phyloP scores from a whole-genome alignment of 2,888 invertebrate genomes.

The Callyntrura sp. region DNA sequence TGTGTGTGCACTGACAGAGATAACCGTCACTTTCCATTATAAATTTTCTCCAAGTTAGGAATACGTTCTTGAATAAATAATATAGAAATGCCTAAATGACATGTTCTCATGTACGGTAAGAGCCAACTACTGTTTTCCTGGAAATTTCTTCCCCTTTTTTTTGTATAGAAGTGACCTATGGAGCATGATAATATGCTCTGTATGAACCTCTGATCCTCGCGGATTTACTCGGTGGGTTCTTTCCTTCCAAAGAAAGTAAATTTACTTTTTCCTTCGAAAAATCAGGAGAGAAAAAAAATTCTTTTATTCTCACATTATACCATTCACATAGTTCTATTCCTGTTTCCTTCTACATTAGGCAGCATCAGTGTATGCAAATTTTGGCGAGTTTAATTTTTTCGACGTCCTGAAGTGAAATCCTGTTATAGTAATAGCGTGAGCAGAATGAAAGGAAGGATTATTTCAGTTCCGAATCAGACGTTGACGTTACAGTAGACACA shows the following conservation, averaged over 20 bases:
- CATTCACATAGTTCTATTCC: too few species aligned
- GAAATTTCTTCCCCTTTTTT: neutral
- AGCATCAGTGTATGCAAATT: constrained; percentile 33
- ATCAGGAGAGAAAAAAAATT: too few species aligned
- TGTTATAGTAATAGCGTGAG: constrained; percentile 46
- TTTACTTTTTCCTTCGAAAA: neutral
- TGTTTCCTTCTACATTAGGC: too few species aligned
- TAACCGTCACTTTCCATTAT: too few species aligned
- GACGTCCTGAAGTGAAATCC: constrained; percentile 44
- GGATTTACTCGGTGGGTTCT: constrained; percentile 85
- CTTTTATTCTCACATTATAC: too few species aligned
- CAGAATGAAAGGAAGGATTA: constrained; percentile 34
- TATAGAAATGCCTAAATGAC: too few species aligned
- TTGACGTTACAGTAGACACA: neutral
- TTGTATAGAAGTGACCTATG: constrained; percentile 12
- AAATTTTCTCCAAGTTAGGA: too few species aligned
- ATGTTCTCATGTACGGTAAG: too few species aligned
- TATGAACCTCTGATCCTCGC: neutral
- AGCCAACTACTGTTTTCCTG: neutral
- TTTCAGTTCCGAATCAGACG: constrained; percentile 35
- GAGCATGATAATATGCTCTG: neutral
- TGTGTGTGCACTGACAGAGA: too few species aligned
- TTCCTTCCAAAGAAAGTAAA: constrained; percentile 18
- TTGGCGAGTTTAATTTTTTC: constrained; percentile 4
- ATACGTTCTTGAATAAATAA: too few species aligned